Evolutionary conservation across 2,113 vertebrate genomes (phyloP).

Genomic region (Chaetodon auriga): DNA sequence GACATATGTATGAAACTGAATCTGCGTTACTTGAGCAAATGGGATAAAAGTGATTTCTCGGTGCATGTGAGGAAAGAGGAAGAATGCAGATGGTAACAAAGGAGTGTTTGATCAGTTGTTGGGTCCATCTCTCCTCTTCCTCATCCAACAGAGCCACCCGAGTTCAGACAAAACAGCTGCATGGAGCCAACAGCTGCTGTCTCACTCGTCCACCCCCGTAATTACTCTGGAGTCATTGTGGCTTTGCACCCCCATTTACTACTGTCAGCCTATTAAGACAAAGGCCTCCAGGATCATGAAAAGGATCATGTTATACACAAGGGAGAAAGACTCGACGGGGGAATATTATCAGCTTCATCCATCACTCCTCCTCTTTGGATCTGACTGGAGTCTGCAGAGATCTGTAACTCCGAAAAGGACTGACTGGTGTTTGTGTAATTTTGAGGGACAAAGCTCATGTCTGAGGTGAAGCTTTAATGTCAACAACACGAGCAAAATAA

Average conservation of each 20-base stretch:
- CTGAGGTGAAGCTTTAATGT: background rate
- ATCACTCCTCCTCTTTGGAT: constrained; percentile 27
- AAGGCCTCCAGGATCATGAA: constrained; percentile 59
- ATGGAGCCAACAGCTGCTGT: constrained; percentile 64
- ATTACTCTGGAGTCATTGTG: constrained; percentile 73
- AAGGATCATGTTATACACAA: constrained; percentile 63
- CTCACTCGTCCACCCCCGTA: constrained; percentile 24
- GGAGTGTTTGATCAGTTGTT: constrained; percentile 46
- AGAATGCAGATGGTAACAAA: constrained; percentile 5
- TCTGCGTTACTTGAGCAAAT: background rate
- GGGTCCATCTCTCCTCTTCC: constrained; percentile 34
- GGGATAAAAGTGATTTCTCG: background rate
- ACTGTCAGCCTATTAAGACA: constrained; percentile 71
- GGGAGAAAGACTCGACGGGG: constrained; percentile 23
- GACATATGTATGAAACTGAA: background rate
- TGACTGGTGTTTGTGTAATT: background rate
- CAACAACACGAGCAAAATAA: background rate
- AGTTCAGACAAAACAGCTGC: constrained; percentile 63
- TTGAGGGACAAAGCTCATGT: background rate
- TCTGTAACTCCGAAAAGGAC: background rate
- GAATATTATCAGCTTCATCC: constrained; percentile 38
- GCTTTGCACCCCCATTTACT: constrained; percentile 75
- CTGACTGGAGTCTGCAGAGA: background rate
- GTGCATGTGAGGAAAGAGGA: background rate
- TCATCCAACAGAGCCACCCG: background rate